Evolutionary conservation across 2,113 vertebrate genomes (phyloP), one percentile per base, ranked within the genome.

Genomic region (Grantiella picta): DNA sequence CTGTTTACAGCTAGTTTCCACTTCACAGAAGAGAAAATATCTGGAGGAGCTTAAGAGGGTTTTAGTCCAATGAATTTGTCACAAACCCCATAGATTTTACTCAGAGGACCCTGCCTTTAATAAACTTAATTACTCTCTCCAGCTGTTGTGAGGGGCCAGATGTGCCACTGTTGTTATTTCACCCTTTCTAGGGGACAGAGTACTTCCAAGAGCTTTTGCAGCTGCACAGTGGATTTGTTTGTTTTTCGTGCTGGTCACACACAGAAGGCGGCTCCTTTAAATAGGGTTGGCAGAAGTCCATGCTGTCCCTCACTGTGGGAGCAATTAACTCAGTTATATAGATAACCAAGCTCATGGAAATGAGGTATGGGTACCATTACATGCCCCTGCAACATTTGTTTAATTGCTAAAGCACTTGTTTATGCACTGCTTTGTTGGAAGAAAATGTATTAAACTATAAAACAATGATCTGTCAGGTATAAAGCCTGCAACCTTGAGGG

Each of bases 361-460:
- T 96, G 93, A 97, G 90, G 82, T 95, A 92, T 91, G 54, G 79
- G 79, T 86, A 83, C 75, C 49, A 88, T 93, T 94, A 86, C 22
- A 33, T 75, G 76, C 76, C 60, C 60, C 56, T 92, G 68, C 59
- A 94, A 93, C 86, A 90, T 95, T 83, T 96, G 79, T 94, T 95
- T 97, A 95, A 94, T 97, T 96, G 66, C 82, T 95, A 64, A 93
- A 93, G 86, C 81, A 44, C 63, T 93, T 96, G 86, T 95, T 95
- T 96, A 88, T 53, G 19, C 40, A 64, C 36, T 73, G 66, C 76
- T 83, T 92, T 95, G 80, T 69, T 92, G 38, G n/a, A 78, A 91
- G 66, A 76, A 94, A 95, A 94, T 76, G 75, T 84, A 85, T 89
- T 77, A 72, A 92, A 93, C 77, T 65, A 52, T 94, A 77, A 93